Conservation (phyloP, 1,140 invertebrate genomes). For the Condylostylus longicornis region DNA sequence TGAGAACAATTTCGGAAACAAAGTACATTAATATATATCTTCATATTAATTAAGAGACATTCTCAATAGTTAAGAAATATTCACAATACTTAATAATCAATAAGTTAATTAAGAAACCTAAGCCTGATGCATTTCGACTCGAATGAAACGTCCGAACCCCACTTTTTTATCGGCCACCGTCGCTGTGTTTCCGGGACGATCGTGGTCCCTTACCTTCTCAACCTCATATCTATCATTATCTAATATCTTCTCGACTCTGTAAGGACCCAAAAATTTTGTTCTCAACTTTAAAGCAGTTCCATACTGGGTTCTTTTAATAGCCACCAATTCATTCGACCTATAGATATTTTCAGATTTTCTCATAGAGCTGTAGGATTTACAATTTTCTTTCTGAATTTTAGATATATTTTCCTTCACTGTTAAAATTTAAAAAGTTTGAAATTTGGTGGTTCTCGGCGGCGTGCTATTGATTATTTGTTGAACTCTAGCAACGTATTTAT, state of each 20-base stretch:
- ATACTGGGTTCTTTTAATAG: conserved; percentile 29
- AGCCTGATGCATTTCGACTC: too few relatives aligned
- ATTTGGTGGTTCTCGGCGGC: conserved; percentile 18
- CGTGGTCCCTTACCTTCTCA: conserved; percentile 3
- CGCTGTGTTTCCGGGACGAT: background rate
- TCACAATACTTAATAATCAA: too few relatives aligned
- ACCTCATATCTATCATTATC: conserved; percentile 15
- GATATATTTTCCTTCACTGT: conserved; percentile 17
- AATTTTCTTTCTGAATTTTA: conserved; percentile 28
- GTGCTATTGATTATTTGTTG: conserved; percentile 23
- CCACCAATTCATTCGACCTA: conserved; percentile 22
- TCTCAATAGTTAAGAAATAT: too few relatives aligned
- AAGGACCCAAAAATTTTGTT: conserved; percentile 26
- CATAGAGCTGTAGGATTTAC: conserved; percentile 15
- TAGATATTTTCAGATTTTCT: conserved; percentile 15
- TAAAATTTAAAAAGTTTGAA: conserved; percentile 23
- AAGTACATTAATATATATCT: too few relatives aligned
- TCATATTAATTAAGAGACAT: too few relatives aligned
- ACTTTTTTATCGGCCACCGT: background rate
- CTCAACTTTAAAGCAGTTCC: conserved; percentile 19
- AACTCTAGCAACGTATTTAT: conserved; percentile 15
- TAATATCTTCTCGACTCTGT: conserved; percentile 15
- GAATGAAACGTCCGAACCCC: too few relatives aligned
- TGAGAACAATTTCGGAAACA: too few relatives aligned
- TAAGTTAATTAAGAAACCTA: too few relatives aligned